Base-by-base conservation (phyloP, 2,888 invertebrate genomes). In the Stenurella melanura region DNA sequence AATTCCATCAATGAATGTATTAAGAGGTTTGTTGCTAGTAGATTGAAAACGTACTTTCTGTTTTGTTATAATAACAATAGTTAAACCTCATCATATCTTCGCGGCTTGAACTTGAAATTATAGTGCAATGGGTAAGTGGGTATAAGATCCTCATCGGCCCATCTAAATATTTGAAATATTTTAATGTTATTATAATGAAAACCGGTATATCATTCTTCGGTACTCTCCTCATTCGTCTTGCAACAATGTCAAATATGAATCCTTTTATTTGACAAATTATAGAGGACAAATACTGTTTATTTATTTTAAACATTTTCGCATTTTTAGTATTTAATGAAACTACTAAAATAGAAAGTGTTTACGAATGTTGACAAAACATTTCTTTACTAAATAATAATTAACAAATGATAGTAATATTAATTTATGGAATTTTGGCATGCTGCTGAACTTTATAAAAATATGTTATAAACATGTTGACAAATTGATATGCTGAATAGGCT, bases 91-190 rank as follows among this genome's bases (percentile, higher is more conserved):
- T 15, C 18, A 10, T 34, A 38, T 38, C 12, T 57, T 34, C 58
- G 58, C 30, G 7, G 56, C 34, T 69, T 58, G 57, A 69, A 58
- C 69, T 56, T 69, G 56, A 69, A 69, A 69, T 69, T 69, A 38
- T 34, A 69, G 57, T n/a, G 26, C 18, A 69, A 60, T 69, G 74
- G 74, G 61, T 74, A 74, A 74, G 74, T 74, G 69, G 74, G 74
- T 74, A 74, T 63, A 21, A 38, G 60, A 74, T 74, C 57, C 64
- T 74, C 73, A 66, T 74, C 73, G 19, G 42, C 15, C 34, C 66
- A 57, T 64, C 58, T 26, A 19, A 67, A 68, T 69, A 50, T 50
- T 69, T 42, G 17, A 69, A 74, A 74, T 74, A 74, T 69, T 74
- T 74, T 74, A 57, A 54, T 69, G 67, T 6, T 68, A 17, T 69